Conservation (phyloP, 1,140 invertebrate species). For the Procambarus clarkii region DNA sequence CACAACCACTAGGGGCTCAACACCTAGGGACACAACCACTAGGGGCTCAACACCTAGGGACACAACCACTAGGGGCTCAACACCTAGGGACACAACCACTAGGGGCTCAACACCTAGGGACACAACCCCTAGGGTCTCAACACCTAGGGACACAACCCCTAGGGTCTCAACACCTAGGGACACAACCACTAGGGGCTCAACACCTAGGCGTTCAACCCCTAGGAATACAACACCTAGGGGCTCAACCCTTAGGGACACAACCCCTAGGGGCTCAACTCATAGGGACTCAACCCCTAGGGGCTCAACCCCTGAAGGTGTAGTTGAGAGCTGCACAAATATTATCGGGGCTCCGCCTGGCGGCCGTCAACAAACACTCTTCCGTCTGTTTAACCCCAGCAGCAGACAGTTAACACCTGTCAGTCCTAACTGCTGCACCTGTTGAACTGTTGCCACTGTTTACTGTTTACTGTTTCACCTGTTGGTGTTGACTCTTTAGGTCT, state of each 20-base stretch:
- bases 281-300: background rate
- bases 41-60: no score
- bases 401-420: no score
- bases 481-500: no score
- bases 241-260: background rate
- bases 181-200: background rate
- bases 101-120: background rate
- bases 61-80: background rate
- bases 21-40: no score
- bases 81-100: background rate
- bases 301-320: background rate
- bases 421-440: no score
- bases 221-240: background rate
- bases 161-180: no score
- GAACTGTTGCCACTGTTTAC: no score
- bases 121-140: background rate
- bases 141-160: no score
- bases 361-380: no score
- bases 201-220: background rate
- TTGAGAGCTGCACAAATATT: background rate
- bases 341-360: no score
- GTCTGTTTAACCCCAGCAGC: no score
- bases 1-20: constrained; percentile 3
- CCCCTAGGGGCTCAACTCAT: constrained; percentile 8
- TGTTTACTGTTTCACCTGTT: no score